A percentile compares a stretch with the other conserved stretches of the same genome.
Evolutionary conservation across 2,113 vertebrate genomes (phyloP).

Genomic region (Nipponia nippon): DNA sequence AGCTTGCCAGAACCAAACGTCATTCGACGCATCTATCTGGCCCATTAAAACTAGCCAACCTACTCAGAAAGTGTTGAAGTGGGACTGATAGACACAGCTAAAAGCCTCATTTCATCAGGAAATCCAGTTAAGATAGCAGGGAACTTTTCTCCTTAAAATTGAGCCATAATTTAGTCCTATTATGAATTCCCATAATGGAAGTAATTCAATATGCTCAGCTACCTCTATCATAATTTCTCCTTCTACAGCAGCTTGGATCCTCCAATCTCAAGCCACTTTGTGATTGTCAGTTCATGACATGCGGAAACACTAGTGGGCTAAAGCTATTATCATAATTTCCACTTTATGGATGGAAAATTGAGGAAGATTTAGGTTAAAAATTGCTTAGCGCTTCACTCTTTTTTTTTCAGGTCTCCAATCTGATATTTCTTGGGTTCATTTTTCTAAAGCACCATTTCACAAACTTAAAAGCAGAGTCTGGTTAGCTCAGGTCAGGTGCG

Average conservation of each 20-base stretch:
- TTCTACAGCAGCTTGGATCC: background rate
- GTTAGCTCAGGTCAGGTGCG: background rate
- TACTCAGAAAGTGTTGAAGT: background rate
- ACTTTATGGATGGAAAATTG: conserved; percentile 1
- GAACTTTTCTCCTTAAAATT: background rate
- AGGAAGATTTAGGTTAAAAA: background rate
- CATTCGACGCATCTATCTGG: background rate
- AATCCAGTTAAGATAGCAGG: conserved; percentile 6
- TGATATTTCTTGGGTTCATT: background rate
- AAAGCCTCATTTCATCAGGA: conserved; percentile 25
- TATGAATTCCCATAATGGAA: conserved; percentile 8
- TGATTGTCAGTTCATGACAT: background rate
- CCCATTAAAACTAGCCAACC: background rate
- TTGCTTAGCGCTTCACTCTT: background rate
- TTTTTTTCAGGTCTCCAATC: background rate
- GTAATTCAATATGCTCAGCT: conserved; percentile 16
- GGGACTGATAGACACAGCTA: background rate
- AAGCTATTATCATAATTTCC: background rate
- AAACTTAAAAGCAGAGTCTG: background rate
- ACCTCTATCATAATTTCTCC: background rate
- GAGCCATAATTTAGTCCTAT: conserved; percentile 25
- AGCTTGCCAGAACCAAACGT: background rate
- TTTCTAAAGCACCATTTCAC: background rate
- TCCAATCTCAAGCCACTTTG: background rate
- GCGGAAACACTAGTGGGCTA: background rate